Percentiles rank a stretch among this genome's conserved stretches.
Conservation (phyloP, 2,113 vertebrate genomes). For the Phyllostomus discolor region DNA sequence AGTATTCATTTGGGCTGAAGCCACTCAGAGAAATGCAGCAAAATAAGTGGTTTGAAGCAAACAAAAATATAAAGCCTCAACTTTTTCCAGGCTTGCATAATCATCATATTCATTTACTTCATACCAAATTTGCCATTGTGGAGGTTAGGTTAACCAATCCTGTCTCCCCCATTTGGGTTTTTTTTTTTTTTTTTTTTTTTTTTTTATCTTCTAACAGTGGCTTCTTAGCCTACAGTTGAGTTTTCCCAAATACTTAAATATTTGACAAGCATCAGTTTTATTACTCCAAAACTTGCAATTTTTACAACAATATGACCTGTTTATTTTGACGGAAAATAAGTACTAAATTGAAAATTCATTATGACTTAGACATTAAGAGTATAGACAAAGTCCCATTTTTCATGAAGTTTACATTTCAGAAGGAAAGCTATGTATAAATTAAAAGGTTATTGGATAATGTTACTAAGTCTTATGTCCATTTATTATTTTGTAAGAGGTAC, state of each 20-base stretch:
- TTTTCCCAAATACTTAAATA: not conserved
- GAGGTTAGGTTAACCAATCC: not conserved
- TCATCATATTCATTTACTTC: slow-evolving; percentile 8
- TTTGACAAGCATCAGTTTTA: not conserved
- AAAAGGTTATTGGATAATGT: not conserved
- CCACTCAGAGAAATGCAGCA: slow-evolving; percentile 19
- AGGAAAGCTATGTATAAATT: not conserved
- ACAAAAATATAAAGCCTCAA: slow-evolving; percentile 17
- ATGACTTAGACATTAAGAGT: not conserved
- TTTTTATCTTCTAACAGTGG: not conserved
- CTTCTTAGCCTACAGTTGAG: not conserved
- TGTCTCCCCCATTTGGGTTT: not conserved
- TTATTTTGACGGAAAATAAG: not conserved
- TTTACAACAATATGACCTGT: not conserved
- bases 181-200: not conserved
- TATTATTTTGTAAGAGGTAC: not conserved
- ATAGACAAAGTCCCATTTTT: not conserved
- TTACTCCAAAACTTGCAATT: not conserved
- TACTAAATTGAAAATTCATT: not conserved
- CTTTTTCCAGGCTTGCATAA: not conserved
- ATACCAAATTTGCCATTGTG: not conserved
- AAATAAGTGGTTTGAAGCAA: slow-evolving; percentile 47
- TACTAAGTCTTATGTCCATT: not conserved
- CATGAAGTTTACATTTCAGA: not conserved
- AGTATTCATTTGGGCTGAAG: not conserved